Evolutionary conservation across 2,113 vertebrate species (phyloP).

Genomic region (Lynx canadensis): DNA sequence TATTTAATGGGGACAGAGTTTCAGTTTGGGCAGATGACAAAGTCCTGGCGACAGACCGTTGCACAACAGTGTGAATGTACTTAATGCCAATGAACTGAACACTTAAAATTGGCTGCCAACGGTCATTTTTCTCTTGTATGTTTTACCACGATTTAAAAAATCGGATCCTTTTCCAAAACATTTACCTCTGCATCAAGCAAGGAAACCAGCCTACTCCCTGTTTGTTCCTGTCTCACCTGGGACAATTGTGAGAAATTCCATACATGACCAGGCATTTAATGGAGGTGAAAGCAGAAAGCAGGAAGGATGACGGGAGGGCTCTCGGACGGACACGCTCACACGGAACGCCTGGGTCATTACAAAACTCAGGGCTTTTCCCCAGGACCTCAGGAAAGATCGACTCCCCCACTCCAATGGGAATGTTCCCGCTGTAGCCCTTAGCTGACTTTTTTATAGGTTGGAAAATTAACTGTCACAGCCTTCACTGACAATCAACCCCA

Average conservation of each 20-base stretch:
- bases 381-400: neutral
- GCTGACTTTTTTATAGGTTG: neutral
- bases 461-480: conserved; percentile 54
- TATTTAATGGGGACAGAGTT: neutral
- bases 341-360: neutral
- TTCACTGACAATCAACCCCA: conserved; percentile 51
- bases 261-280: neutral
- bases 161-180: neutral
- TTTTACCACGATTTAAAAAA: neutral
- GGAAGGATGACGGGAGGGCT: too few relatives aligned
- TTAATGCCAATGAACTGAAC: neutral
- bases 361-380: neutral
- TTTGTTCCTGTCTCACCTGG: neutral
- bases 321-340: fast-evolving
- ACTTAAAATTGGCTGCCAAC: neutral
- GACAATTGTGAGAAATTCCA: neutral
- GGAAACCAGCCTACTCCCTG: neutral
- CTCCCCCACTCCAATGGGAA: neutral
- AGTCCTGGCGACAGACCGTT: neutral
- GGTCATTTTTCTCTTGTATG: neutral
- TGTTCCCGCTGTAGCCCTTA: neutral
- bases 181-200: neutral
- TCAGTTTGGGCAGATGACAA: too few relatives aligned
- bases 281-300: neutral
- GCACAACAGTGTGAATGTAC: neutral